Conservation (phyloP, 2,888 invertebrate species). For the Notodonta ziczac region DNA sequence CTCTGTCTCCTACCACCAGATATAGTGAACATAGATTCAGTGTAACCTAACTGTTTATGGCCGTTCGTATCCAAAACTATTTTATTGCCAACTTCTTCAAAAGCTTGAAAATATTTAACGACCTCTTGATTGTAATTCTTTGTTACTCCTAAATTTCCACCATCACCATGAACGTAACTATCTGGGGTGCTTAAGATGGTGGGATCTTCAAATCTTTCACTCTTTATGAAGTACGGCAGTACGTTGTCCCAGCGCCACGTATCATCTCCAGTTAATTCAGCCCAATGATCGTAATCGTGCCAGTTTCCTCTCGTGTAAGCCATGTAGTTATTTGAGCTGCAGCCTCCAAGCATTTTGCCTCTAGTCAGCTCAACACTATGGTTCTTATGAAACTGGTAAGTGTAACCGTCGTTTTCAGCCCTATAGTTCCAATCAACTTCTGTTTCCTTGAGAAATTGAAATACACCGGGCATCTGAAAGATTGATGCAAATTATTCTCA, state of each 20-base stretch:
- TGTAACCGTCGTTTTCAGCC: conserved; percentile 46
- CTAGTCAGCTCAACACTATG: conserved; percentile 51
- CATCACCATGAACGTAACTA: conserved; percentile 54
- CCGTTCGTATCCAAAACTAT: conserved; percentile 61
- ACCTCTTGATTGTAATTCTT: conserved; percentile 35
- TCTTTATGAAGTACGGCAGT: conserved; percentile 73
- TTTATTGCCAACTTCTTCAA: conserved; percentile 66
- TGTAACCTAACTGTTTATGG: conserved; percentile 66
- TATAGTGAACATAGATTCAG: conserved; percentile 69
- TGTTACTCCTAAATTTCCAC: conserved; percentile 68
- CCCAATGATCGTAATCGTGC: conserved; percentile 76
- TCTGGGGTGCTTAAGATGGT: conserved; percentile 26
- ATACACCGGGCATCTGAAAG: conserved; percentile 25
- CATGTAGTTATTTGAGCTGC: conserved; percentile 79
- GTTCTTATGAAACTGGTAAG: conserved; percentile 27
- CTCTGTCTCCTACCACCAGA: conserved; percentile 70
- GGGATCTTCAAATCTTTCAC: conserved; percentile 59
- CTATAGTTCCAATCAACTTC: conserved; percentile 56
- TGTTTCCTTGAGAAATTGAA: conserved; percentile 20
- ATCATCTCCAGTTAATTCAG: conserved; percentile 61
- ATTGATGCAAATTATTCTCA: too few species aligned
- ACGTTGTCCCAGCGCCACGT: conserved; percentile 82
- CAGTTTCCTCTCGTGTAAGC: conserved; percentile 74
- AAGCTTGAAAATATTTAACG: conserved; percentile 53
- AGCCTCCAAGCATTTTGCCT: conserved; percentile 85